Conservation (phyloP, 2,888 invertebrate species). For the Notodonta ziczac region DNA sequence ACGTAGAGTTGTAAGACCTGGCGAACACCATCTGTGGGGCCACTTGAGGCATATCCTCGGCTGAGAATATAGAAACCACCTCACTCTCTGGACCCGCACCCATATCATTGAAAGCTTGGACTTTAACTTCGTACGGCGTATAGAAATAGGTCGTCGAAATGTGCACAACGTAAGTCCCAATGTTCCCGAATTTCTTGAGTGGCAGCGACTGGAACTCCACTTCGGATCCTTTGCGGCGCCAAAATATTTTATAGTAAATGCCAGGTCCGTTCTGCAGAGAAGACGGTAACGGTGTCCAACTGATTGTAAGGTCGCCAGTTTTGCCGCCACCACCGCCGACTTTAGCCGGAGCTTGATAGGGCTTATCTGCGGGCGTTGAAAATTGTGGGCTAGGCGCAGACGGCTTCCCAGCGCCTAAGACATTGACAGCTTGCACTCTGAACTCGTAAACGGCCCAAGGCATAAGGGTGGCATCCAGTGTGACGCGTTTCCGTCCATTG, state of each 20-base stretch:
- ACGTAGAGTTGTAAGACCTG: conserved; percentile 94
- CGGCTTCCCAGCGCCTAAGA: conserved; percentile 91
- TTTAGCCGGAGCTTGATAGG: conserved; percentile 90
- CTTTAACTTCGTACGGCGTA: conserved; percentile 93
- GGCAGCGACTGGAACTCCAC: conserved; percentile 90
- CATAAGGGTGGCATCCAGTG: conserved; percentile 88
- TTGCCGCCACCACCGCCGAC: conserved; percentile 98
- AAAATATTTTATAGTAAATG: conserved; percentile 95
- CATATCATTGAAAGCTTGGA: conserved; percentile 91
- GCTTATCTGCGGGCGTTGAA: conserved; percentile 92
- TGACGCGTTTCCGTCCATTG: conserved; percentile 90
- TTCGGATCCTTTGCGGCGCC: conserved; percentile 90
- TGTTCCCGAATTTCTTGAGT: conserved; percentile 90
- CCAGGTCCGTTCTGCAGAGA: conserved; percentile 95
- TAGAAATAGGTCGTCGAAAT: conserved; percentile 90
- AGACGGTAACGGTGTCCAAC: conserved; percentile 91
- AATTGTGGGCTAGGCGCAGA: conserved; percentile 94
- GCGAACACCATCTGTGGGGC: conserved; percentile 93
- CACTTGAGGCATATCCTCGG: conserved; percentile 96
- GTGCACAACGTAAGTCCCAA: conserved; percentile 91
- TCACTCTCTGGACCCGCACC: conserved; percentile 94
- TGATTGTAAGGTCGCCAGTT: conserved; percentile 96
- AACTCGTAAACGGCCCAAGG: conserved; percentile 97
- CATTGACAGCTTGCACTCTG: conserved; percentile 94
- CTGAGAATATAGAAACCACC: conserved; percentile 90